Evolutionary conservation across 2,888 invertebrate genomes (phyloP).

Genomic region (Augochlorella aurata): DNA sequence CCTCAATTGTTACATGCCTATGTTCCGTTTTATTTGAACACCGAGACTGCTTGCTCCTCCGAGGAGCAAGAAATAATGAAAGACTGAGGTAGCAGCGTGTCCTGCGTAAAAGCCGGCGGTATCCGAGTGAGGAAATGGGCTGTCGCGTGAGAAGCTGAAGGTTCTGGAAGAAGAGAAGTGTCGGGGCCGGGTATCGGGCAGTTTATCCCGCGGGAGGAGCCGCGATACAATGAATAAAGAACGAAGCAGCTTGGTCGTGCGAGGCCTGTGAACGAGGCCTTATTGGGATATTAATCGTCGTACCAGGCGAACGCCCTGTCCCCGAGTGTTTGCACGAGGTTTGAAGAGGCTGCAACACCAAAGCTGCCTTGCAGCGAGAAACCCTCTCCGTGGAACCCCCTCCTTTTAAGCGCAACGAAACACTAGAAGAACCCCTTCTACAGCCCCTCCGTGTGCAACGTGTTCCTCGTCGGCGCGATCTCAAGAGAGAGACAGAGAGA

Average conservation of each 20-base stretch:
- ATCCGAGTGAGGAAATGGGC: too few relatives aligned
- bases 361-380: constrained; percentile 62
- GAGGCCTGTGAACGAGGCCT: constrained; percentile 61
- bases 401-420: constrained; percentile 75
- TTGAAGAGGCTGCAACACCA: constrained; percentile 72
- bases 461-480: constrained; percentile 53
- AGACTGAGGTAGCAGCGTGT: too few relatives aligned
- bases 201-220: constrained; percentile 62
- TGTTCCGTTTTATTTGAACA: too few relatives aligned
- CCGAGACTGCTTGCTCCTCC: too few relatives aligned
- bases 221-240: constrained; percentile 69
- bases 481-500: constrained; percentile 12
- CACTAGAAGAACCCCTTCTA: constrained; percentile 74
- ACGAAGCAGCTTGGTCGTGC: constrained; percentile 62
- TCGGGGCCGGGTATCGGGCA: constrained; percentile 54
- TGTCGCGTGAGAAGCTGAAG: background rate
- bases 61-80: too few relatives aligned
- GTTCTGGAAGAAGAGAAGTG: constrained; percentile 31
- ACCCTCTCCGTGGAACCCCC: constrained; percentile 58
- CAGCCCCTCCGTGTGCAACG: constrained; percentile 43
- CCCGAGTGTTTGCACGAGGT: constrained; percentile 73
- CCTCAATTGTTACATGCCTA: too few relatives aligned
- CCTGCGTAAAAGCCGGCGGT: too few relatives aligned
- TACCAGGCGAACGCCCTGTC: constrained; percentile 67
- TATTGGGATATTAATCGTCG: constrained; percentile 74